Conservation (phyloP, 2,113 vertebrate species). For the Gymnorhina tibicen region DNA sequence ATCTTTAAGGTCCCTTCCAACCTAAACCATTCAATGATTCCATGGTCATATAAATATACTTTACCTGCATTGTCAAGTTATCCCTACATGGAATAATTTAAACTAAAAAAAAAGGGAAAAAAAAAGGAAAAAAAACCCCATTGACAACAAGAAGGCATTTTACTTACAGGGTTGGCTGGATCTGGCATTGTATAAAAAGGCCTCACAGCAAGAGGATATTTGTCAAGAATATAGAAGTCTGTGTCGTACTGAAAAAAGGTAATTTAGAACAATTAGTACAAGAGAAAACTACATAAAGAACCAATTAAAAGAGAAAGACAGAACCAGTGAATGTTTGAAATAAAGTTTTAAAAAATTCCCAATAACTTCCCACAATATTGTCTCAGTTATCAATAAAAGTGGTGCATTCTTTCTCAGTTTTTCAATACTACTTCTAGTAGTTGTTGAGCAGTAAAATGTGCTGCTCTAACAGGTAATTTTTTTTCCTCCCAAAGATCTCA, state of each 20-base stretch:
- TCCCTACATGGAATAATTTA: not conserved
- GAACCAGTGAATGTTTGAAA: not conserved
- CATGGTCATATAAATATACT: not conserved
- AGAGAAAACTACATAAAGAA: not conserved
- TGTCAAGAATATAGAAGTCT: constrained; percentile 98
- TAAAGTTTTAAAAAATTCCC: not conserved
- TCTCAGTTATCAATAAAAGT: not conserved
- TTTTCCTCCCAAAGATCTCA: not conserved
- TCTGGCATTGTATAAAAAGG: constrained; percentile 99
- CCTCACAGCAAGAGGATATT: constrained; percentile 95
- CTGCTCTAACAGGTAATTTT: not conserved
- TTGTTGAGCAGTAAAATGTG: not conserved
- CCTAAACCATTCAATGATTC: not conserved
- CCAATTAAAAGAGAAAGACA: not conserved
- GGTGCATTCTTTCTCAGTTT: not conserved
- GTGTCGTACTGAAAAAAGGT: constrained; percentile 88
- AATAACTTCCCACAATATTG: not conserved
- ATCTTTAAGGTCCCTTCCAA: not conserved
- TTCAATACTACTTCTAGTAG: not conserved
- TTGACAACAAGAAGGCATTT: not conserved
- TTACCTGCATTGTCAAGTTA: not conserved
- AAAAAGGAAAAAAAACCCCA: accelerated
- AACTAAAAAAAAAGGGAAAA: not conserved
- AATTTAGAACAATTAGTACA: not conserved
- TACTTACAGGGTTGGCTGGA: constrained; percentile 86